Evolutionary conservation across 2,113 vertebrate species (phyloP), one percentile per base, ranked within the genome.

Genomic region (Ophthalmolycus amberensis): DNA sequence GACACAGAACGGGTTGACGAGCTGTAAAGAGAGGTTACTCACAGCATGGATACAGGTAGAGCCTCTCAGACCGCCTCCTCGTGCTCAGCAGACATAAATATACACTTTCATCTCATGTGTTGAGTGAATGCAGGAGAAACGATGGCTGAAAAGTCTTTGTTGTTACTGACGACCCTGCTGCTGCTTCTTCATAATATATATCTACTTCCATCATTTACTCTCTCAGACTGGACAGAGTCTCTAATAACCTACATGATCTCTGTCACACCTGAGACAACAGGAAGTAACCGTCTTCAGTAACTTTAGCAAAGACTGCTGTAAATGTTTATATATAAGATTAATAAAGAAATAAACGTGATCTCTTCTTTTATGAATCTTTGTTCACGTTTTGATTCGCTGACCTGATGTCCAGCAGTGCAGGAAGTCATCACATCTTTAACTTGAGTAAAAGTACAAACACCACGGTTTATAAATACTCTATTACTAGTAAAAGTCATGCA

Each of bases 291-390:
- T 79, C 59, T 70, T 9, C 6, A 80, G 9, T 71, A 74, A 84
- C 63, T 65, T 76, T 86, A 58, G 78, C 54, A 73, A 66, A 38
- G 14, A 54, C 72, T 29, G 59, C 75, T 88, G 87, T 86, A 86
- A 80, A 88, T 90, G 85, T 90, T 59, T 91, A 88, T 90, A 90
- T 56, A 87, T 88, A 80, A 56, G 82, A 83, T 89, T 80, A 88
- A 90, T 74, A 80, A 88, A 78, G 58, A 84, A 83, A 75, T 82
- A 84, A 82, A 89, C 77, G 16, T 8, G 7, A 16, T 46, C 63
- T 74, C 25, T 58, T 72, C 38, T 79, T 73, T 44, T 11, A 0
- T 14, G 42, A 4, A 14, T 40, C 3, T 42, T 29, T 12, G 52
- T 4, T 18, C 10, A 44, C 5, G 22, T 14, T 22, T 64, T 20